Evolutionary conservation across 1,140 invertebrate species (phyloP), one percentile per base, ranked within the genome.

Genomic region (Chelonus insularis): DNA sequence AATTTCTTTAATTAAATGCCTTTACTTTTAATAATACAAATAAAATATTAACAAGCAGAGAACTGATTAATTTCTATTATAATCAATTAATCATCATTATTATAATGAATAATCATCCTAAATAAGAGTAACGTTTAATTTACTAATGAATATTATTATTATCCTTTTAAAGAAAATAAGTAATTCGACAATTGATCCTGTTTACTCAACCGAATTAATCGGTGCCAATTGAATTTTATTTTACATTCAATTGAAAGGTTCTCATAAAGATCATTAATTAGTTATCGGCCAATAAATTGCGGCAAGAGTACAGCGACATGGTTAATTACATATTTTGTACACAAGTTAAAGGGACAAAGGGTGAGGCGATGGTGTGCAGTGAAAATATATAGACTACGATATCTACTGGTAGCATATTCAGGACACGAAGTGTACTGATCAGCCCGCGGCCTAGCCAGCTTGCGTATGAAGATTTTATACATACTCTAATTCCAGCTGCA

Each of bases 261-360:
- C 14, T 25, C 55, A 47, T 37, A 57, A 56, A 62, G 57, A 66
- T 68, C 66, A 69, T 68, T 71, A 71, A 67, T 71, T 64, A 68
- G 64, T 58, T 41, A 48, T 67, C 67, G 69, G 65, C 62, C 64
- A 48, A 69, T 66, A 70, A 70, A 72, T 70, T 65, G 66, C 62
- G 63, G 65, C 61, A 65, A 67, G 69, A 70, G 62, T 37, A 34
- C 66, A 58, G 64, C 62, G 60, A 70, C 62, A 63, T 60, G 41
- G 55, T 43, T 59, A 70, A 71, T 71, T 69, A 64, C 67, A 68
- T 68, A 66, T 68, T 68, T 67, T 61, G 57, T 50, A 45, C 52
- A 54, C 61, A 55, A n/a, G 32, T 14, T 36, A 51, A 55, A 55
- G 56, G 55, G 43, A 29, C n/a, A 57, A 57, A 29, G 39, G 57